Conservation (phyloP, 2,113 vertebrate genomes). For the Leptosomus discolor region DNA sequence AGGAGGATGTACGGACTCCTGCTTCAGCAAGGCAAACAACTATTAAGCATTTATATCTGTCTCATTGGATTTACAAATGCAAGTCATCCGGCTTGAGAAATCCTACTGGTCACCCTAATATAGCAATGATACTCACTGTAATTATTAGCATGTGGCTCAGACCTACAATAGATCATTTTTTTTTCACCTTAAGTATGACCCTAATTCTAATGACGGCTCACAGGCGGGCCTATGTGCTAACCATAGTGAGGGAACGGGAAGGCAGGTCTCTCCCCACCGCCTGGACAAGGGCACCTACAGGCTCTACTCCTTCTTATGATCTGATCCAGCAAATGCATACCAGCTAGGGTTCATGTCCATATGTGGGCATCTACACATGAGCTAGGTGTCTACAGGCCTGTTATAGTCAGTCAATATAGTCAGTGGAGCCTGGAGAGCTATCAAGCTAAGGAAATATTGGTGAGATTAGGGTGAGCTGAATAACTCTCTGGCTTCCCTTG, state of each 20-base stretch:
- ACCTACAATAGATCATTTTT: background rate
- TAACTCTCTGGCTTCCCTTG: background rate
- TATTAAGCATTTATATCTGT: background rate
- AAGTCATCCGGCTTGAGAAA: background rate
- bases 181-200: background rate
- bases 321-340: background rate
- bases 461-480: background rate
- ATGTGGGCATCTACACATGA: background rate
- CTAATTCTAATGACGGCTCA: background rate
- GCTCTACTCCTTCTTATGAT: background rate
- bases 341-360: background rate
- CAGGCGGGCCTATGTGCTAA: background rate
- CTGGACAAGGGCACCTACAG: background rate
- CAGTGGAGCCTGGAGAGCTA: background rate
- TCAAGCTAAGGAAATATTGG: background rate
- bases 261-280: background rate
- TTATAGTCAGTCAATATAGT: background rate
- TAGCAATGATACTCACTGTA: background rate
- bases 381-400: background rate
- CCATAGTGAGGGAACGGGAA: accelerated
- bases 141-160: background rate
- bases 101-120: background rate
- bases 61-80: background rate
- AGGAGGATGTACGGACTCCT: background rate
- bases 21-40: background rate